A percentile compares a stretch with the other conserved stretches of the same genome.
These are phyloP conservation scores for Nasonia longicornis DNA, from an alignment of 1,140 invertebrate species.

Conservation along the genomic window DNA sequence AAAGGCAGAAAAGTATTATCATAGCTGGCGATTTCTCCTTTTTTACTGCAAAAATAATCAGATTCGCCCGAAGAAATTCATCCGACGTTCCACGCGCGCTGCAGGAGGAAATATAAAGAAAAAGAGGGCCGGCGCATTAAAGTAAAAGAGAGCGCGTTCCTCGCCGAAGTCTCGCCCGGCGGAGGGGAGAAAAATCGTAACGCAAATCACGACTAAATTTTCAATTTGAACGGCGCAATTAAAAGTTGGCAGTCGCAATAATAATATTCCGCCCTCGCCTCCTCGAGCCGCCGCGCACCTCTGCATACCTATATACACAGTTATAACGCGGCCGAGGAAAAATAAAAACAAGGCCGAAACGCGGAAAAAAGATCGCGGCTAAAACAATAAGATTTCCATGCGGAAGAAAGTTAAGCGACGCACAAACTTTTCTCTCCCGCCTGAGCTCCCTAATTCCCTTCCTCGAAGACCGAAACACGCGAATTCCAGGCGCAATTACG, in stretches of 20 bases:
- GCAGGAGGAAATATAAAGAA: background rate
- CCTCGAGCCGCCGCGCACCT: too few relatives aligned
- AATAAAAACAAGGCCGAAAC: background rate
- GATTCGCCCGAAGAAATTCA: background rate
- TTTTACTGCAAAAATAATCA: constrained; percentile 5
- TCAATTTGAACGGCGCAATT: constrained; percentile 34
- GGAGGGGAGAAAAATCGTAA: constrained; percentile 16
- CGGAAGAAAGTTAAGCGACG: constrained; percentile 7
- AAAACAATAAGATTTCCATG: constrained; percentile 13
- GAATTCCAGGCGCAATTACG: constrained; percentile 27
- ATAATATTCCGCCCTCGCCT: constrained; percentile 8
- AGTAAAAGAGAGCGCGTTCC: background rate
- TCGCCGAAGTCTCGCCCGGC: background rate
- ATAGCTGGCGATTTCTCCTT: background rate
- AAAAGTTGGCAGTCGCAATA: constrained; percentile 23
- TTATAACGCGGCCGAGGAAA: background rate
- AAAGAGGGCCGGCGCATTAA: background rate
- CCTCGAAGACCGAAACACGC: constrained; percentile 18
- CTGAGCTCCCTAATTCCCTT: background rate
- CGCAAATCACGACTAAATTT: constrained; percentile 21
- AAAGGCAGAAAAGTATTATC: background rate
- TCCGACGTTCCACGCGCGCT: background rate
- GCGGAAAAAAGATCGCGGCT: background rate
- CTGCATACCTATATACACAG: too few relatives aligned
- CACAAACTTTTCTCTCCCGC: constrained; percentile 5